A percentile compares a stretch with the other conserved stretches of the same genome.
phyloP scores from a whole-genome alignment of 2,113 vertebrate species.

The Calypte anna region DNA sequence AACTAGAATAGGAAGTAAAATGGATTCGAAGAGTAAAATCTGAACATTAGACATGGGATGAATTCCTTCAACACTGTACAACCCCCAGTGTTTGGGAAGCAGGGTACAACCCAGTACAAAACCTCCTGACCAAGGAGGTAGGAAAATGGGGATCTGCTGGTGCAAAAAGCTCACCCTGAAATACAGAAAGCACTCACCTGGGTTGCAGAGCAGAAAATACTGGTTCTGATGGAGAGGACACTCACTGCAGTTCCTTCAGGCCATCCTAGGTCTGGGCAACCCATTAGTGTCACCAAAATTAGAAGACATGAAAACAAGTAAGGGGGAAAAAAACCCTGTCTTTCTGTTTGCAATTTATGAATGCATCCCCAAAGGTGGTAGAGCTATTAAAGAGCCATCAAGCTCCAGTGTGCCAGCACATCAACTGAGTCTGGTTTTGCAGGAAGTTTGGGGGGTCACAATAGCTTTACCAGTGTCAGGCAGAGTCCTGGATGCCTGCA shows the following conservation, averaged over 20 bases:
- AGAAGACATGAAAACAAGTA: background rate
- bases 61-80: background rate
- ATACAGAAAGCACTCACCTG: background rate
- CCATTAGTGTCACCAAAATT: background rate
- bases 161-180: background rate
- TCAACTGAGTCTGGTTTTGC: background rate
- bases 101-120: background rate
- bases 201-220: background rate
- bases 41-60: background rate
- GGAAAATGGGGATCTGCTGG: background rate
- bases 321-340: accelerated
- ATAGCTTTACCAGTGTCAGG: background rate
- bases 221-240: background rate
- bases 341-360: background rate
- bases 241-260: background rate
- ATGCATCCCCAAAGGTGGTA: background rate
- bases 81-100: background rate
- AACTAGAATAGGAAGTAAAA: background rate
- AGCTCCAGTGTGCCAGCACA: background rate
- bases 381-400: background rate
- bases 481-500: background rate
- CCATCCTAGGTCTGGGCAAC: background rate
- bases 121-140: accelerated
- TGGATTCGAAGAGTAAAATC: background rate
- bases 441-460: background rate